Percentiles rank a stretch among this genome's conserved stretches.
These are phyloP conservation scores for Adelosebastes latens DNA, from an alignment of 2,797 vertebrate genomes.

Conservation along the genomic window DNA sequence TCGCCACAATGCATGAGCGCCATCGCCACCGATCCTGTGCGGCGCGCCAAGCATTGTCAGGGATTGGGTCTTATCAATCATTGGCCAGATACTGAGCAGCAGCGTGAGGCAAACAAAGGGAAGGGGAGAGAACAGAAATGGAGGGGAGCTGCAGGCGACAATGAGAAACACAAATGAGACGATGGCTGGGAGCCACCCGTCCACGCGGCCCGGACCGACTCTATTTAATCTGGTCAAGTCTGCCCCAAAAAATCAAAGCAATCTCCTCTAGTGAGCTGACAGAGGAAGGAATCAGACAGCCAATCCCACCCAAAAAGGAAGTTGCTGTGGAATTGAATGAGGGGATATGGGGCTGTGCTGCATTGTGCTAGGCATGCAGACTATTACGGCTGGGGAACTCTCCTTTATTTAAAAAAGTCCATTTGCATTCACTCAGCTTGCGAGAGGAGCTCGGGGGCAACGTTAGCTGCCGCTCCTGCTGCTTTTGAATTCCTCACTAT, in stretches of 20 bases:
- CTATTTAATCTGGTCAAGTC: conserved; percentile 76
- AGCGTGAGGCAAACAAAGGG: conserved; percentile 74
- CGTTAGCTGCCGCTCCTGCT: conserved; percentile 57
- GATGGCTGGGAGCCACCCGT: conserved; percentile 70
- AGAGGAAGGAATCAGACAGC: conserved; percentile 53
- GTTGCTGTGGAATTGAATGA: conserved; percentile 56
- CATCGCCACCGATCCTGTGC: conserved; percentile 58
- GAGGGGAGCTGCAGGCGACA: conserved; percentile 68
- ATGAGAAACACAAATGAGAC: conserved; percentile 76
- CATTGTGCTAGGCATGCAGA: conserved; percentile 53
- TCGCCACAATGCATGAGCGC: conserved; percentile 56
- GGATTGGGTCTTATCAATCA: conserved; percentile 86
- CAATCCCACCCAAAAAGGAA: conserved; percentile 61
- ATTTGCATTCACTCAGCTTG: conserved; percentile 70
- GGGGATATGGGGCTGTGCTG: conserved; percentile 44
- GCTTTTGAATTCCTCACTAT: conserved; percentile 63
- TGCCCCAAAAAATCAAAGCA: conserved; percentile 68
- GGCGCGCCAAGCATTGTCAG: conserved; percentile 77
- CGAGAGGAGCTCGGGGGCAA: conserved; percentile 55
- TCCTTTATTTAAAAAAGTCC: conserved; percentile 59
- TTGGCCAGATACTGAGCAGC: conserved; percentile 82
- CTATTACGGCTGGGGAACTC: conserved; percentile 54
- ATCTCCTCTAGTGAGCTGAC: conserved; percentile 59
- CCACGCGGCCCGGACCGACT: conserved; percentile 44
- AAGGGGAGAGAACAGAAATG: conserved; percentile 65